phyloP scores from a whole-genome alignment of 2,797 vertebrate genomes.

The Neomorphus geoffroyi region DNA sequence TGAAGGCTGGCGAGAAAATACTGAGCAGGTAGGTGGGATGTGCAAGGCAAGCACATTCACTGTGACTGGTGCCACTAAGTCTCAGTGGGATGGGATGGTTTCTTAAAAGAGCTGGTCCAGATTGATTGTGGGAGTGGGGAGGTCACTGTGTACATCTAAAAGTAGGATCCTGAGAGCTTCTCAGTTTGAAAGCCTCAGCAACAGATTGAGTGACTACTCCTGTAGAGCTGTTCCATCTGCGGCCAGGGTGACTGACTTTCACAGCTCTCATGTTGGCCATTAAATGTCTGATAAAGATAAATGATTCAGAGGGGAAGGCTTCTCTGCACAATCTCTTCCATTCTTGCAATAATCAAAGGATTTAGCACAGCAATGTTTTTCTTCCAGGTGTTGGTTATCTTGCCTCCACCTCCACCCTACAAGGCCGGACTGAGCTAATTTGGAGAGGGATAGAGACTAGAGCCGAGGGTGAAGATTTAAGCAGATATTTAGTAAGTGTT shows the following conservation, averaged over 20 bases:
- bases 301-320: not conserved
- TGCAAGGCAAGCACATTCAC: accelerated
- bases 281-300: not conserved
- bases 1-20: not conserved
- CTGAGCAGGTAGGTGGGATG: not conserved
- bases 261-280: not conserved
- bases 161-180: not conserved
- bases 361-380: not conserved
- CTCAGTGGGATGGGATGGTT: accelerated
- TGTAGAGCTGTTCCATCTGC: not conserved
- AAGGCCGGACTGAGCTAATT: not conserved
- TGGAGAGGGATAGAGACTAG: not conserved
- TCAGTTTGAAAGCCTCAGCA: not conserved
- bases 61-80: not conserved
- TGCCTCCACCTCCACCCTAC: not conserved
- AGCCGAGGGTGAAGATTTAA: not conserved
- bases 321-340: not conserved
- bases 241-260: not conserved
- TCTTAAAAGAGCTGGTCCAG: not conserved
- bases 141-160: not conserved
- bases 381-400: not conserved
- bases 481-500: not conserved
- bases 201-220: not conserved
- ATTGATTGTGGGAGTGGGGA: not conserved
- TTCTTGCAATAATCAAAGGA: not conserved